These are phyloP conservation scores for Acronicta psi DNA, from an alignment of 2,888 invertebrate genomes.

Conservation along the genomic window DNA sequence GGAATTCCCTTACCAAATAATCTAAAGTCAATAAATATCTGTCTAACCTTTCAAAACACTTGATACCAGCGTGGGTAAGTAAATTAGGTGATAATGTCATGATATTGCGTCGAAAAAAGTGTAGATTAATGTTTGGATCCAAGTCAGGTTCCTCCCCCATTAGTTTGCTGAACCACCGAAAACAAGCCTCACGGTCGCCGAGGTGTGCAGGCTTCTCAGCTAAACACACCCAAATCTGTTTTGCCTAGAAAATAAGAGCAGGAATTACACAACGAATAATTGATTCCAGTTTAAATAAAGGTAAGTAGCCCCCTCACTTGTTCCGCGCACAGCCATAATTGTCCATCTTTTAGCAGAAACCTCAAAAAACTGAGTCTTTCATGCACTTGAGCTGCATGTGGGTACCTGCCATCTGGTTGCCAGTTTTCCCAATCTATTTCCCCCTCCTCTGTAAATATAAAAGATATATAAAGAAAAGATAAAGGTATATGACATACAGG, in stretches of 20 bases:
- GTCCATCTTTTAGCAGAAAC: slow-evolving; percentile 98
- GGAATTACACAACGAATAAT: slow-evolving; percentile 40
- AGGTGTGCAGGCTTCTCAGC: slow-evolving; percentile 97
- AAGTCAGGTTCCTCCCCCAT: slow-evolving; percentile 99
- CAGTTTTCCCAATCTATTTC: slow-evolving; percentile 94
- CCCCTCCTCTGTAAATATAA: slow-evolving; percentile 91
- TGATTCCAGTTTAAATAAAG: slow-evolving; percentile 23
- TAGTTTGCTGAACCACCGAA: slow-evolving; percentile 99
- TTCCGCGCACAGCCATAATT: slow-evolving; percentile 98
- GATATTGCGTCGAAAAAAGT: slow-evolving; percentile 98
- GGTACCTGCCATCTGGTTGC: slow-evolving; percentile 96
- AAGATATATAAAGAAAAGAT: too few species aligned
- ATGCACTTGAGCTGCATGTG: slow-evolving; percentile 97
- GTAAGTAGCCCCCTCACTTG: slow-evolving; percentile 86
- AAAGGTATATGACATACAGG: too few species aligned
- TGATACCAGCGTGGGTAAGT: slow-evolving; percentile 98
- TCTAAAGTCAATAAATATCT: neutral
- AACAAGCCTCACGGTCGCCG: slow-evolving; percentile 98
- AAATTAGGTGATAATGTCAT: slow-evolving; percentile 96
- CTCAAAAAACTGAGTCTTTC: slow-evolving; percentile 97
- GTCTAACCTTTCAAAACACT: slow-evolving; percentile 92
- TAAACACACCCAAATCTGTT: slow-evolving; percentile 98
- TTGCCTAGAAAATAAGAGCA: slow-evolving; percentile 89
- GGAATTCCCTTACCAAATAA: neutral
- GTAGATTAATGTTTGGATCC: slow-evolving; percentile 98